A percentile compares a stretch with the other conserved stretches of the same genome.
Conservation (phyloP, 2,888 invertebrate genomes). For the Penaeus monodon region DNA sequence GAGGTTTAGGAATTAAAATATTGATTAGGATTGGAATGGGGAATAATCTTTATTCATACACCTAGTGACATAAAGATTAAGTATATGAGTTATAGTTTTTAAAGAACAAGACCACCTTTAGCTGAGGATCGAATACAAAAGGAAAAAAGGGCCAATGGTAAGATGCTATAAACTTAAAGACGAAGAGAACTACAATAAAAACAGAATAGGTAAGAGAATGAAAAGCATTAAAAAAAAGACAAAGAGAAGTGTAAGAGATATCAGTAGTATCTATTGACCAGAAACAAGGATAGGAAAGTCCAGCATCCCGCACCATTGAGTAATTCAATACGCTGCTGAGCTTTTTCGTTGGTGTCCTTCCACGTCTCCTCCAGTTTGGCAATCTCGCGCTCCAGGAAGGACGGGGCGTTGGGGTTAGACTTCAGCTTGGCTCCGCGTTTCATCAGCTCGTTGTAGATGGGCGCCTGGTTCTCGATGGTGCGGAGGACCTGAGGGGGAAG, state of each 20-base stretch:
- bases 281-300: background rate
- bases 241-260: background rate
- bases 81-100: too few relatives aligned
- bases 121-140: too few relatives aligned
- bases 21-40: too few relatives aligned
- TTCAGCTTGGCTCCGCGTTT: slow-evolving; percentile 60
- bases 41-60: too few relatives aligned
- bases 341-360: slow-evolving; percentile 63
- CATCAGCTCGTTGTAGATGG: slow-evolving; percentile 64
- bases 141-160: background rate
- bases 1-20: too few relatives aligned
- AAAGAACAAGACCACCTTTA: too few relatives aligned
- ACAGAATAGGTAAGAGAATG: too few relatives aligned
- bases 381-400: slow-evolving; percentile 64
- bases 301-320: slow-evolving; percentile 50
- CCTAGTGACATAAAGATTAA: too few relatives aligned
- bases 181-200: background rate
- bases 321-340: slow-evolving; percentile 53
- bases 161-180: background rate
- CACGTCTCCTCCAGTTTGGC: slow-evolving; percentile 63
- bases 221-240: background rate
- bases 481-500: slow-evolving; percentile 51
- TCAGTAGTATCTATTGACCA: too few relatives aligned
- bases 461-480: slow-evolving; percentile 64
- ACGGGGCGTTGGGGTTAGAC: slow-evolving; percentile 64